Conservation (phyloP, 2,797 vertebrate genomes). For the Danio albolineatus region DNA sequence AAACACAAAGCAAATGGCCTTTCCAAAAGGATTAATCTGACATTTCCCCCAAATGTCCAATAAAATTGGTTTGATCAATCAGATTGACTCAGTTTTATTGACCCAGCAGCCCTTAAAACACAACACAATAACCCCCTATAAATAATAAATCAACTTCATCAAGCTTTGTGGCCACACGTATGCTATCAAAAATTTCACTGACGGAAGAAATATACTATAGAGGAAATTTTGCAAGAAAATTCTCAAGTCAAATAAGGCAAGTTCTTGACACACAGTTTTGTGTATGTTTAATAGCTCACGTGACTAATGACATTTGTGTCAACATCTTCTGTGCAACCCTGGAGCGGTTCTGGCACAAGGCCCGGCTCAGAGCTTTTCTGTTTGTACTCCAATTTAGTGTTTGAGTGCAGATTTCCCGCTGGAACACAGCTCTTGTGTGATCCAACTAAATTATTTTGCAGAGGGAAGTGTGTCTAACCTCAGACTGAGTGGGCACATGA, state of each 20-base stretch:
- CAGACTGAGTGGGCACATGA: slow-evolving; percentile 17
- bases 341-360: not conserved
- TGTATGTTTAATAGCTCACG: not conserved
- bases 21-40: slow-evolving; percentile 14
- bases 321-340: not conserved
- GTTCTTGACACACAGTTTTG: slow-evolving; percentile 2
- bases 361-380: slow-evolving; percentile 27
- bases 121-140: slow-evolving; percentile 5
- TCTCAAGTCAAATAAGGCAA: not conserved
- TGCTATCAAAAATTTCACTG: not conserved
- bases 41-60: slow-evolving; percentile 9
- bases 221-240: slow-evolving; percentile 20
- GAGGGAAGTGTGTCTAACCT: slow-evolving; percentile 30
- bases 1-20: not conserved
- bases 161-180: not conserved
- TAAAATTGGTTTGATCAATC: not conserved
- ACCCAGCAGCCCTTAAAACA: slow-evolving; percentile 1
- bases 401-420: slow-evolving; percentile 23
- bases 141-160: slow-evolving; percentile 22
- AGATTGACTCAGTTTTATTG: not conserved
- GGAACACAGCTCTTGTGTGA: slow-evolving; percentile 24
- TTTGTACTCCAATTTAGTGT: slow-evolving; percentile 28
- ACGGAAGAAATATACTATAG: not conserved
- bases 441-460: slow-evolving; percentile 28
- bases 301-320: slow-evolving; percentile 19